Percentiles rank a stretch among this genome's conserved stretches.
These are phyloP conservation scores for Brachionus sp. DNA, from an alignment of 1,140 invertebrate genomes.

Conservation along the genomic window DNA sequence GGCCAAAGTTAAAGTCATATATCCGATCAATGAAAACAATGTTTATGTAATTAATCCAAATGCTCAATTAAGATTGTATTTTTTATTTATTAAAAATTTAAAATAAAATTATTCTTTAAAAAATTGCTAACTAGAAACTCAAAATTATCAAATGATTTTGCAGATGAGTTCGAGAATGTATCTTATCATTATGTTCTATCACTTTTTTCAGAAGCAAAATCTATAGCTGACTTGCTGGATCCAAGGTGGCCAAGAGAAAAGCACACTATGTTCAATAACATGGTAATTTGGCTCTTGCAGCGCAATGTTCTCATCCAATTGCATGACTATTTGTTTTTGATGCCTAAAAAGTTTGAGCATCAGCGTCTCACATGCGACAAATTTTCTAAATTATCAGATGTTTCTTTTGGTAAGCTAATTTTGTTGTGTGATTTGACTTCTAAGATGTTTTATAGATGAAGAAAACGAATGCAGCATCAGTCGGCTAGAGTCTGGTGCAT, in stretches of 20 bases:
- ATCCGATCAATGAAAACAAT: constrained; percentile 33
- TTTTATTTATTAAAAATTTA: neutral
- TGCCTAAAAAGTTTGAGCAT: constrained; percentile 40
- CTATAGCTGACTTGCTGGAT: neutral
- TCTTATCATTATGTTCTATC: neutral
- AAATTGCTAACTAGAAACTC: neutral
- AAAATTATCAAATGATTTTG: neutral
- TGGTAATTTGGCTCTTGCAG: constrained; percentile 24
- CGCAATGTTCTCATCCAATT: neutral
- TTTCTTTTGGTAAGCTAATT: neutral
- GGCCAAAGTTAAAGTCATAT: constrained; percentile 30
- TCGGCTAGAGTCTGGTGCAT: neutral
- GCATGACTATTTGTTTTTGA: constrained; percentile 36
- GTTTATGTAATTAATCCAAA: constrained; percentile 21
- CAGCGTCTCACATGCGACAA: neutral
- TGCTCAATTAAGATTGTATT: constrained; percentile 11
- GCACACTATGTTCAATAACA: neutral
- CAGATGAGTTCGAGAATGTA: neutral
- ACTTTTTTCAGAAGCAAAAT: neutral
- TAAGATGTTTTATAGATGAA: neutral
- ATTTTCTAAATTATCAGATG: neutral
- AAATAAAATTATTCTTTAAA: neutral
- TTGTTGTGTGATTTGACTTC: too few relatives aligned
- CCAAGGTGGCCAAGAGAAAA: constrained; percentile 5
- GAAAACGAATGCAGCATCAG: neutral